A percentile compares a stretch with the other conserved stretches of the same genome.
phyloP scores from a whole-genome alignment of 1,140 invertebrate species.

The Ips nitidus region DNA sequence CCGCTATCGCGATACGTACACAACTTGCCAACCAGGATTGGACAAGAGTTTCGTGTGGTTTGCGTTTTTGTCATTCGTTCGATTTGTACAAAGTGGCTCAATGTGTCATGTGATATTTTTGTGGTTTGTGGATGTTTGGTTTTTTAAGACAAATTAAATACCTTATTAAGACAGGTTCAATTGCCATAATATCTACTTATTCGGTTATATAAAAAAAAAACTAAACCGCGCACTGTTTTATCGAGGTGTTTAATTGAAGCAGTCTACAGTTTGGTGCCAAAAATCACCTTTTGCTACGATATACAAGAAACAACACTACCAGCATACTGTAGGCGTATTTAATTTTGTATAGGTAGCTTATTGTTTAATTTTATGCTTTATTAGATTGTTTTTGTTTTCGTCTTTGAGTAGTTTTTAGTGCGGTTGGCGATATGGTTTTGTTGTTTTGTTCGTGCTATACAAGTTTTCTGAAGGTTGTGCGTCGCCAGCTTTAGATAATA shows the following conservation, averaged over 20 bases:
- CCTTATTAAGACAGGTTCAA: no score
- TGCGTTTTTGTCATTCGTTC: slow-evolving; percentile 26
- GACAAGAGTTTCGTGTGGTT: slow-evolving; percentile 34
- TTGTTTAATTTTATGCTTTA: slow-evolving; percentile 42
- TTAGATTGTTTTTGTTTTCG: slow-evolving; percentile 40
- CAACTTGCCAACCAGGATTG: slow-evolving; percentile 22
- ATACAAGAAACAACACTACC: slow-evolving; percentile 17
- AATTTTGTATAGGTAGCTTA: slow-evolving; percentile 44
- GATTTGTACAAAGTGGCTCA: slow-evolving; percentile 47
- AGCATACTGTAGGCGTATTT: slow-evolving; percentile 40
- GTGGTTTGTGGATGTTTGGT: slow-evolving; percentile 50
- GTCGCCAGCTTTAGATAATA: slow-evolving; percentile 45
- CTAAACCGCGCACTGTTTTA: no score
- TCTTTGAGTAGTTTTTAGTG: slow-evolving; percentile 41
- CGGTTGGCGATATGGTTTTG: slow-evolving; percentile 44
- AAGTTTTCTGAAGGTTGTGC: slow-evolving; percentile 48
- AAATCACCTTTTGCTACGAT: slow-evolving; percentile 29
- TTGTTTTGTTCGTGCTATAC: slow-evolving; percentile 40
- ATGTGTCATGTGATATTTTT: slow-evolving; percentile 54
- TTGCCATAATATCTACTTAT: not conserved
- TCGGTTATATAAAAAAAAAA: no score
- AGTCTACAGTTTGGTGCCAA: slow-evolving; percentile 47
- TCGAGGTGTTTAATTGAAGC: slow-evolving; percentile 9
- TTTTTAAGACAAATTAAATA: slow-evolving; percentile 12
- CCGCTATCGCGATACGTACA: slow-evolving; percentile 47